A percentile compares a stretch with the other conserved stretches of the same genome.
phyloP scores from a whole-genome alignment of 2,113 vertebrate genomes.

The Gracilinanus agilis region DNA sequence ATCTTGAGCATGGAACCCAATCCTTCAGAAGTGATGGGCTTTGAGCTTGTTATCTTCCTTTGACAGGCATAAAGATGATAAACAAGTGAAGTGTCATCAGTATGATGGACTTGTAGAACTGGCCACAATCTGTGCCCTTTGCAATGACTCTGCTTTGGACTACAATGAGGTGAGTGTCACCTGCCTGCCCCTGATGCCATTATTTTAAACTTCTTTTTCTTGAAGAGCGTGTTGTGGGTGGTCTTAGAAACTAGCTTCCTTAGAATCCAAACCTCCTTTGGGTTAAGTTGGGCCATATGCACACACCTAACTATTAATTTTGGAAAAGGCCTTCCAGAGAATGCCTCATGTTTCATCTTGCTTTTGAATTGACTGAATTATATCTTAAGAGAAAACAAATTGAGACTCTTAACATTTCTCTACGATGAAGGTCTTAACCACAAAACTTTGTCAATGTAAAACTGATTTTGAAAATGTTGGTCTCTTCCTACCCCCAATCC shows the following conservation, averaged over 20 bases:
- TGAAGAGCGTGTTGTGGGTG: background rate
- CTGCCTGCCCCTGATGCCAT: background rate
- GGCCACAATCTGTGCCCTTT: slow-evolving; percentile 97
- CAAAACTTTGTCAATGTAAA: background rate
- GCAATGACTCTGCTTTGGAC: slow-evolving; percentile 99
- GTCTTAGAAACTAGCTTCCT: slow-evolving; percentile 34
- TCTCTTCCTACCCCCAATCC: background rate
- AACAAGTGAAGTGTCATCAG: slow-evolving; percentile 89
- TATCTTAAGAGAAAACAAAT: background rate
- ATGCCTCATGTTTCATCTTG: background rate
- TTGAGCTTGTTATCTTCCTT: slow-evolving; percentile 54
- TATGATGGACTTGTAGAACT: slow-evolving; percentile 95
- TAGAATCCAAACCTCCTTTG: slow-evolving; percentile 17
- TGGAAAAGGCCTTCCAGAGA: background rate
- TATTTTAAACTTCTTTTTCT: too few species aligned
- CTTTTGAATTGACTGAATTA: background rate
- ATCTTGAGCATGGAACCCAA: too few species aligned
- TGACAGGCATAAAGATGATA: slow-evolving; percentile 92
- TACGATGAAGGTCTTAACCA: background rate
- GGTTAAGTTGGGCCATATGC: too few species aligned
- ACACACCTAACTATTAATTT: too few species aligned
- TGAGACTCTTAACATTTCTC: background rate
- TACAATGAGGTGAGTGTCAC: slow-evolving; percentile 93
- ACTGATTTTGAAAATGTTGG: too few species aligned
- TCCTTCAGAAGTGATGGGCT: background rate